Evolutionary conservation across 2,113 vertebrate species (phyloP).

Genomic region (Onychostoma macrolepis): DNA sequence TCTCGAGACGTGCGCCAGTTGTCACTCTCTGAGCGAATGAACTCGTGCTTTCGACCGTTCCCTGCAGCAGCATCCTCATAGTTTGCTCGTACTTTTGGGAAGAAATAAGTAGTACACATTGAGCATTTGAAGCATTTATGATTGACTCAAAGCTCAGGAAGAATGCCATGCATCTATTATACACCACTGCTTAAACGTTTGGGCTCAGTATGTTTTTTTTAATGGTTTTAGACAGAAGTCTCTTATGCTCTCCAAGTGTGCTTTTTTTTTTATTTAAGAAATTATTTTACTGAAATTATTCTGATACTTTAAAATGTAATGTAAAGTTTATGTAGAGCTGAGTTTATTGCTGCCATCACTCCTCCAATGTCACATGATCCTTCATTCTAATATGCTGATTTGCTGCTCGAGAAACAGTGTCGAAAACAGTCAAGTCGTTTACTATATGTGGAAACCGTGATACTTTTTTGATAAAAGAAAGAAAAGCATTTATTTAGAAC

Average conservation of each 20-base stretch:
- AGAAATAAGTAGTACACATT: too few species aligned
- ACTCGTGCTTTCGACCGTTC: conserved; percentile 89
- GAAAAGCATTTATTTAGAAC: neutral
- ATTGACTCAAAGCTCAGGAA: neutral
- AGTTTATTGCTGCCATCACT: neutral
- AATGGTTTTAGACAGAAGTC: neutral
- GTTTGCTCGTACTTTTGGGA: conserved; percentile 84
- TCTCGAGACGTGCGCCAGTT: conserved; percentile 95
- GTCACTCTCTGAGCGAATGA: conserved; percentile 94
- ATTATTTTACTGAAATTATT: neutral
- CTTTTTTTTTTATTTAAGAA: neutral
- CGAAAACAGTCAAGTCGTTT: neutral
- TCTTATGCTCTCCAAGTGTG: neutral
- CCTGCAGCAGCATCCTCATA: conserved; percentile 87
- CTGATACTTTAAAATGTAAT: neutral
- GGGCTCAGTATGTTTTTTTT: neutral
- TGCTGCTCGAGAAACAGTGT: neutral
- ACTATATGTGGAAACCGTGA: neutral
- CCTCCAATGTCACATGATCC: neutral
- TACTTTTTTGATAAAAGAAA: neutral
- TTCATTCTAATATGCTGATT: neutral
- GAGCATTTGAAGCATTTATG: neutral
- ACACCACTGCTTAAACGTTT: neutral
- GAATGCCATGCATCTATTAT: neutral
- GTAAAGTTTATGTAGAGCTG: neutral